phyloP scores from a whole-genome alignment of 2,797 vertebrate species.

The Thalassophryne amazonica region DNA sequence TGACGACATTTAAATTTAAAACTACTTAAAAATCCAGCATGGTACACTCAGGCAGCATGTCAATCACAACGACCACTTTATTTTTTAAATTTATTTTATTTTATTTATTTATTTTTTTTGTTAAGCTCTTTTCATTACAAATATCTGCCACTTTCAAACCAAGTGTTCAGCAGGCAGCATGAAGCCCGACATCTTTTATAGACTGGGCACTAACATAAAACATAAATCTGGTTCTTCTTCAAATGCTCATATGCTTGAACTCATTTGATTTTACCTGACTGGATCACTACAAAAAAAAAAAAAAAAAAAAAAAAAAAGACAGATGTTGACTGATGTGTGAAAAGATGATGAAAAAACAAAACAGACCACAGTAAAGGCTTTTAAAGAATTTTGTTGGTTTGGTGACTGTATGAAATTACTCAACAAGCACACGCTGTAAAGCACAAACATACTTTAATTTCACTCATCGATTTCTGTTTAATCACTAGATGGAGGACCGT shows the following conservation, averaged over 20 bases:
- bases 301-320: too few relatives aligned
- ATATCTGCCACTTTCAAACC: conserved; percentile 42
- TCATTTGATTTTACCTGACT: conserved; percentile 14
- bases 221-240: conserved; percentile 43
- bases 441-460: too few relatives aligned
- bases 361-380: too few relatives aligned
- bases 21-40: background rate
- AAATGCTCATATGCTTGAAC: conserved; percentile 21
- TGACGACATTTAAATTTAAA: background rate
- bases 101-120: too few relatives aligned
- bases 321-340: too few relatives aligned
- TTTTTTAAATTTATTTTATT: too few relatives aligned
- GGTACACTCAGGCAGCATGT: conserved; percentile 44
- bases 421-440: too few relatives aligned
- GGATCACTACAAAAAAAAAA: background rate
- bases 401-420: too few relatives aligned
- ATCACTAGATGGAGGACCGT: too few relatives aligned
- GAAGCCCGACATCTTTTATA: conserved; percentile 26
- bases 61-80: conserved; percentile 66
- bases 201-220: conserved; percentile 40
- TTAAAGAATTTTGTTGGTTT: too few relatives aligned
- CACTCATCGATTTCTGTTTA: too few relatives aligned
- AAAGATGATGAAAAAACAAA: too few relatives aligned
- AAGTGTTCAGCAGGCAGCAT: conserved; percentile 29
- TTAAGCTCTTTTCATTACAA: conserved; percentile 51